phyloP scores from a whole-genome alignment of 2,113 vertebrate species.

The Eretmochelys imbricata region DNA sequence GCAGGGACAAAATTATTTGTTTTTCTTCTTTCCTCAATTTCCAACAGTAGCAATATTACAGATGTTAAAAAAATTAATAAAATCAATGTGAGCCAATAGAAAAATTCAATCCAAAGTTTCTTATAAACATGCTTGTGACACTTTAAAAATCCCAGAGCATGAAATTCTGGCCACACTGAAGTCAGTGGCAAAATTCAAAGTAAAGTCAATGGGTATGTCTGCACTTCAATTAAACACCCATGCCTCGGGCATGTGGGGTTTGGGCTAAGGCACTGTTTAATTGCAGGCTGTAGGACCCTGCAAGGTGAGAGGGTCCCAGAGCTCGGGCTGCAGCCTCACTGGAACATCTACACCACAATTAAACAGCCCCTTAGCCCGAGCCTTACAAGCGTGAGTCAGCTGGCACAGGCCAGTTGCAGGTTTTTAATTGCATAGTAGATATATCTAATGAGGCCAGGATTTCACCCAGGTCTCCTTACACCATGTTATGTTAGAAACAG shows the following conservation, averaged over 20 bases:
- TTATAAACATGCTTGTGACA: background rate
- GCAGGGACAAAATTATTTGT: constrained; percentile 47
- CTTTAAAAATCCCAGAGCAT: background rate
- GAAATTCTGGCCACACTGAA: background rate
- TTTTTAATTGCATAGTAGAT: background rate
- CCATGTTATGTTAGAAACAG: background rate
- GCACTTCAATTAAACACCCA: background rate
- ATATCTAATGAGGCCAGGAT: background rate
- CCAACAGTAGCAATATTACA: background rate
- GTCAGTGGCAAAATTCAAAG: background rate
- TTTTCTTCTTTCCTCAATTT: constrained; percentile 52
- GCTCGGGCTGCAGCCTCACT: background rate
- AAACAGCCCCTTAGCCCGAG: background rate
- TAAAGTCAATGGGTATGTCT: background rate
- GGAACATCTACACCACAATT: background rate
- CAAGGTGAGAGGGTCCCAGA: too few species aligned
- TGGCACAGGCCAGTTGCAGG: background rate
- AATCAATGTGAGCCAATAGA: background rate
- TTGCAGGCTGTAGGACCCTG: background rate
- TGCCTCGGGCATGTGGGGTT: background rate
- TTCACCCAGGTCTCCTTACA: background rate
- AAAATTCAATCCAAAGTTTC: background rate
- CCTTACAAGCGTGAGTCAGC: background rate
- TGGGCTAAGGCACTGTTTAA: background rate
- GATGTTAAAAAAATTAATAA: background rate